Evolutionary conservation across 2,888 invertebrate genomes (phyloP).

Genomic region (Pyrochroa serraticornis): DNA sequence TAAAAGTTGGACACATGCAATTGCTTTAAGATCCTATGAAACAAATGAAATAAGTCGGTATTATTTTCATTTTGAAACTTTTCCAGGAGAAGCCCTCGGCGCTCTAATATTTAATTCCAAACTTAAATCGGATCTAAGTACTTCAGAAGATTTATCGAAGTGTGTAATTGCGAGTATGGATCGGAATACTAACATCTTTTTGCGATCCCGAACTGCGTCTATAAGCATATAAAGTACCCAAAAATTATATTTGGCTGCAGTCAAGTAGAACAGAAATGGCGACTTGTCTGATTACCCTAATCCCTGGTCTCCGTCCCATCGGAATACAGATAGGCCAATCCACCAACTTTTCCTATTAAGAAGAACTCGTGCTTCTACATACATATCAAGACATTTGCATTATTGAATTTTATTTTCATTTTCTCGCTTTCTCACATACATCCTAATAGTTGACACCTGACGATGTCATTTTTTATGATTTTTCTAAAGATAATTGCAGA

Average conservation of each 20-base stretch:
- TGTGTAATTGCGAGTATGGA: slow-evolving; percentile 25
- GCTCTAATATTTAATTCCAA: too few species aligned
- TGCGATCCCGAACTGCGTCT: slow-evolving; percentile 40
- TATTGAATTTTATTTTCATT: slow-evolving; percentile 49
- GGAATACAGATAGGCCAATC: slow-evolving; percentile 54
- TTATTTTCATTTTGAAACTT: slow-evolving; percentile 9
- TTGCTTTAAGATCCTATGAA: slow-evolving; percentile 10
- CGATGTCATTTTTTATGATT: background rate
- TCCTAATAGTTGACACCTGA: slow-evolving; percentile 9
- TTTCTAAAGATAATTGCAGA: too few species aligned
- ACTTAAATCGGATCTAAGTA: slow-evolving; percentile 4
- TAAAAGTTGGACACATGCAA: slow-evolving; percentile 16
- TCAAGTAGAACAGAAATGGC: slow-evolving; percentile 49
- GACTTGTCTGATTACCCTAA: slow-evolving; percentile 53
- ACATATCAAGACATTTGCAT: slow-evolving; percentile 55
- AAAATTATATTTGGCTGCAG: slow-evolving; percentile 52
- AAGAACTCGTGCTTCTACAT: slow-evolving; percentile 52
- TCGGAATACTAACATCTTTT: slow-evolving; percentile 23
- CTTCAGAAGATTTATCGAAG: slow-evolving; percentile 19
- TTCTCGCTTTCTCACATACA: slow-evolving; percentile 7
- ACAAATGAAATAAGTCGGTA: slow-evolving; percentile 21
- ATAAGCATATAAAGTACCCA: slow-evolving; percentile 52
- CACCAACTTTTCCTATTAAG: slow-evolving; percentile 55
- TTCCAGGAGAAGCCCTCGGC: background rate
- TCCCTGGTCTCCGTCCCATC: slow-evolving; percentile 47